Evolutionary conservation across 2,797 vertebrate genomes (phyloP).

Genomic region (Danio albolineatus): DNA sequence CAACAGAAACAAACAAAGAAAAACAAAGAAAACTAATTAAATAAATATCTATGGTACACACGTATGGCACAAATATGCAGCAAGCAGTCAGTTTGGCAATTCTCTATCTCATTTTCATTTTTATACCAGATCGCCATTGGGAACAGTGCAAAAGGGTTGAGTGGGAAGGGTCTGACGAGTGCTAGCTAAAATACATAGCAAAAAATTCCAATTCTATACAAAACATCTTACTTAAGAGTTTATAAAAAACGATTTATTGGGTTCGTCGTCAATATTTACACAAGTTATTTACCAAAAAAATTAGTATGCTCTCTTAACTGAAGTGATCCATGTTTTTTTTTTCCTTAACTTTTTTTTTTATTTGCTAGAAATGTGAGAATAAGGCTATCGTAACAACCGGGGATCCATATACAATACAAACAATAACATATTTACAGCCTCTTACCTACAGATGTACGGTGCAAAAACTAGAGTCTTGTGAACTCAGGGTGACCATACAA

Average conservation of each 20-base stretch:
- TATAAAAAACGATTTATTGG: conserved; percentile 90
- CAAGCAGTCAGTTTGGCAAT: conserved; percentile 98
- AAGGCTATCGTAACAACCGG: conserved; percentile 99
- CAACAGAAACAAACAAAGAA: conserved; percentile 64
- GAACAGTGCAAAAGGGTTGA: conserved; percentile 94
- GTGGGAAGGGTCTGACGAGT: conserved; percentile 92
- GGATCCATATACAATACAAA: conserved; percentile 96
- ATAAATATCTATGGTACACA: conserved; percentile 99
- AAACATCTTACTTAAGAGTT: conserved; percentile 98
- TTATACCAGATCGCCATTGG: conserved; percentile 82
- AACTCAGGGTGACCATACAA: conserved; percentile 91
- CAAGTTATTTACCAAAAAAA: conserved; percentile 98
- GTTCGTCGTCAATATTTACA: conserved; percentile 94
- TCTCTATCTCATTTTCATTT: conserved; percentile 80
- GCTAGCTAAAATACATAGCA: conserved; percentile 99
- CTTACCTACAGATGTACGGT: conserved; percentile 92
- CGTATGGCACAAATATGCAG: conserved; percentile 99
- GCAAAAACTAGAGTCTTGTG: conserved; percentile 92
- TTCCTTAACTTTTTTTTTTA: conserved; percentile 80
- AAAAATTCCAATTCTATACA: conserved; percentile 99
- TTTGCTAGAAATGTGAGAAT: conserved; percentile 96
- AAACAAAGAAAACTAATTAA: conserved; percentile 83
- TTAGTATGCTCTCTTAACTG: conserved; percentile 79
- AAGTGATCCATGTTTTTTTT: conserved; percentile 71
- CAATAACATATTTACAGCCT: conserved; percentile 98